Conservation (phyloP, 2,113 vertebrate genomes). For the Hirundichthys speculiger region DNA sequence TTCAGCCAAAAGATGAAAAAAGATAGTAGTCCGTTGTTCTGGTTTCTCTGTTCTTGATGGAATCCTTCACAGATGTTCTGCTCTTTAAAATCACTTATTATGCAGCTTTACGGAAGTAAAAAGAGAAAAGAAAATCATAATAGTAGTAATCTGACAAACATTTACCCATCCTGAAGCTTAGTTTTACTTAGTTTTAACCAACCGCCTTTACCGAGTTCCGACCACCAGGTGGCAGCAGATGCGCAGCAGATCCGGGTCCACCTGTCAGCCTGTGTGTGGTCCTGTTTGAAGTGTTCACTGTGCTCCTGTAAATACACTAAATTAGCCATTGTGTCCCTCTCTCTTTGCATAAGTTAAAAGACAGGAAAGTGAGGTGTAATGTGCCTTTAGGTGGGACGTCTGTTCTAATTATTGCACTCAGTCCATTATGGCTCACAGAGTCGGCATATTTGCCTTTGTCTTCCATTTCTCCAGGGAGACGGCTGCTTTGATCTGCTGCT, state of each 20-base stretch:
- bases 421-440: constrained; percentile 47
- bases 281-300: constrained; percentile 57
- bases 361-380: constrained; percentile 50
- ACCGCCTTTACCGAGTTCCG: background rate
- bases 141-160: no score
- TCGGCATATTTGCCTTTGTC: constrained; percentile 66
- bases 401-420: constrained; percentile 36
- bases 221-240: constrained; percentile 68
- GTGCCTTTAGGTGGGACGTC: constrained; percentile 48
- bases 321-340: constrained; percentile 42
- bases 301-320: constrained; percentile 59
- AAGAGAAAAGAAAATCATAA: no score
- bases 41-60: no score
- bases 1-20: no score
- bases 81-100: no score
- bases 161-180: no score
- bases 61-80: no score
- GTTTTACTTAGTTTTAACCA: no score
- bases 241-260: background rate
- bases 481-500: constrained; percentile 67
- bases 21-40: no score
- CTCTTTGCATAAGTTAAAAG: constrained; percentile 55
- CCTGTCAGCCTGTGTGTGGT: constrained; percentile 60
- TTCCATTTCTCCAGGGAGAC: constrained; percentile 65
- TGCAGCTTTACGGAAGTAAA: no score